Conservation (phyloP, 2,797 vertebrate genomes). For the Lycodopsis pacificus region DNA sequence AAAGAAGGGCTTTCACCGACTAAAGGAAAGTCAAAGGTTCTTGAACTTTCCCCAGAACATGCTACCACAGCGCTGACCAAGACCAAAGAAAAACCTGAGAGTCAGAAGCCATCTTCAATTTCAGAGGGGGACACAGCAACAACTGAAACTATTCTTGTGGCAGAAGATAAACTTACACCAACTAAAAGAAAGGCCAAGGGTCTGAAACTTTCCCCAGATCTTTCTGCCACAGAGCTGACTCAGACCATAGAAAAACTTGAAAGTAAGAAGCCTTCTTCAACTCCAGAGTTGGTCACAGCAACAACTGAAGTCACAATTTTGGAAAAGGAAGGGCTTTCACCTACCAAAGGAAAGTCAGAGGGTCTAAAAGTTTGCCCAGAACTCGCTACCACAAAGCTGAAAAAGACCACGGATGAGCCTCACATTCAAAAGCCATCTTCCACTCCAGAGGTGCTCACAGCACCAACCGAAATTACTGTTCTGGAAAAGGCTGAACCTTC, state of each 20-base stretch:
- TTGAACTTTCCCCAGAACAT: not conserved
- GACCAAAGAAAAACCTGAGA: no score
- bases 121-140: no score
- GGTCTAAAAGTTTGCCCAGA: not conserved
- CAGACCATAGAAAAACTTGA: not conserved
- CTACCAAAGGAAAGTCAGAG: not conserved
- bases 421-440: not conserved
- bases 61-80: not conserved
- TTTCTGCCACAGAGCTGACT: not conserved
- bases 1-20: not conserved
- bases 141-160: no score
- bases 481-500: not conserved
- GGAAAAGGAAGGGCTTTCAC: not conserved
- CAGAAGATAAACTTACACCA: no score
- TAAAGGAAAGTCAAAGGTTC: not conserved
- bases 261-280: not conserved
- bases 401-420: not conserved
- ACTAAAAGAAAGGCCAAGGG: no score
- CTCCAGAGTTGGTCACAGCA: not conserved
- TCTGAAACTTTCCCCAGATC: no score
- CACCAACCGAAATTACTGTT: not conserved
- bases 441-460: not conserved
- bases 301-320: no score
- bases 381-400: not conserved
- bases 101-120: no score